These are phyloP conservation scores for rabbit (Oryctolagus cuniculus) DNA, from an alignment of 2,113 vertebrate genomes.

Conservation along the genomic window mOryCun1.1 NC_091442.1:45448001-45448500, in stretches of 20 bases:
- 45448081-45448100: neutral
- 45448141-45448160: neutral
- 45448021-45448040: too few relatives aligned
- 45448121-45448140: neutral
- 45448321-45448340: neutral
- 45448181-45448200: neutral
- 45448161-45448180: neutral
- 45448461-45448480: neutral
- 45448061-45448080: neutral
- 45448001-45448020: neutral
- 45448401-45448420: neutral
- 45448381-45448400: neutral
- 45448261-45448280: neutral
- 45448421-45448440: neutral
- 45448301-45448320: neutral
- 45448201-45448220: neutral
- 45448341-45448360: neutral
- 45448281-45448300: neutral
- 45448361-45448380: neutral
- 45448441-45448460: neutral
- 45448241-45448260: neutral
- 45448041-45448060: neutral
- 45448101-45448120: constrained; percentile 29
- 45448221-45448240: neutral
- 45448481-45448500: neutral